phyloP scores from a whole-genome alignment of 2,797 vertebrate species.

The Pseudocheirus occidentalis region DNA sequence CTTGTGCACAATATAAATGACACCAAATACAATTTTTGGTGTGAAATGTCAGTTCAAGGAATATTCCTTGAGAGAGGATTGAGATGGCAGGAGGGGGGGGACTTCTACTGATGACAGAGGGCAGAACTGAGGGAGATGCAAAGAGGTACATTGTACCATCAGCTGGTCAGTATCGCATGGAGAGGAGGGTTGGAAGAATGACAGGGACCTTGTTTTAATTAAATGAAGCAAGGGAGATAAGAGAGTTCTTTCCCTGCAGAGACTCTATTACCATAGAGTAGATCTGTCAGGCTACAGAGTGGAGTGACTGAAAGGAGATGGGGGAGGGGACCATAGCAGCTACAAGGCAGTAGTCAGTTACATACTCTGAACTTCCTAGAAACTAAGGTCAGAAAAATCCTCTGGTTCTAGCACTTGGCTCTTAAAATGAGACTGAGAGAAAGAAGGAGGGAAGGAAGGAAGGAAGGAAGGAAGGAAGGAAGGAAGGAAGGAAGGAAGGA shows the following conservation, averaged over 20 bases:
- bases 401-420: background rate
- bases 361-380: background rate
- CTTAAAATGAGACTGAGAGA: background rate
- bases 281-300: background rate
- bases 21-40: background rate
- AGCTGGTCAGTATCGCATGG: background rate
- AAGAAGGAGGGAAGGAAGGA: background rate
- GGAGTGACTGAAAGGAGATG: background rate
- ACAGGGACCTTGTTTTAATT: background rate
- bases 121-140: background rate
- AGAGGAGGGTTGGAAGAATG: background rate
- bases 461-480: too few relatives aligned
- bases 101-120: background rate
- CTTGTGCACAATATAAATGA: background rate
- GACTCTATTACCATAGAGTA: background rate
- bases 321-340: background rate
- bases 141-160: background rate
- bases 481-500: background rate
- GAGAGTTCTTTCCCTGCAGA: background rate
- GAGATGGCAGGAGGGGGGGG: background rate
- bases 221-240: background rate
- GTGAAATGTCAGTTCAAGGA: background rate
- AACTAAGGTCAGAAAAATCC: constrained; percentile 9
- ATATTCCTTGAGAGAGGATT: constrained; percentile 12
- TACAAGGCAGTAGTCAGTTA: background rate